phyloP scores from a whole-genome alignment of 1,140 invertebrate genomes.

The Hyphantria cunea region DNA sequence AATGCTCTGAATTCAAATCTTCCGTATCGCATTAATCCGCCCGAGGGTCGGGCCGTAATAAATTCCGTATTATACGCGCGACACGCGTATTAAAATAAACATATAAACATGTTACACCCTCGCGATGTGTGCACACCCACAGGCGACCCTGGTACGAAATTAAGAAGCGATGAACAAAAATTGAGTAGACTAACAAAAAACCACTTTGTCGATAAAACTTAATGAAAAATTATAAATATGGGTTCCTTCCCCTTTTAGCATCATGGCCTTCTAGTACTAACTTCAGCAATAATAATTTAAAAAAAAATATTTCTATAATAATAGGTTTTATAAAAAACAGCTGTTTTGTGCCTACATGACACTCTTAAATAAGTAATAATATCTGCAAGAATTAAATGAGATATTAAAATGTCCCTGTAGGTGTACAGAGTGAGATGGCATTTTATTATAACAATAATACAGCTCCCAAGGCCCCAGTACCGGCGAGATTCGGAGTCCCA shows the following conservation, averaged over 20 bases:
- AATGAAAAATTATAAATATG: too few relatives aligned
- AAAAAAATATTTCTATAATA: too few relatives aligned
- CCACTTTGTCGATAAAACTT: background rate
- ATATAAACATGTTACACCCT: constrained; percentile 80
- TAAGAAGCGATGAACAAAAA: background rate
- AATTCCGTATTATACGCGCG: constrained; percentile 80
- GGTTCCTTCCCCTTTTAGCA: too few relatives aligned
- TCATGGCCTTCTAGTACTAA: too few relatives aligned
- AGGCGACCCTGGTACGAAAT: constrained; percentile 29
- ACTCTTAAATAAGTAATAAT: too few relatives aligned
- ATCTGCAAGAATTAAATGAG: too few relatives aligned
- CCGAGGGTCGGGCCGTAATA: constrained; percentile 75
- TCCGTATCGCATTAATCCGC: constrained; percentile 80
- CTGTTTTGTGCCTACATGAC: too few relatives aligned
- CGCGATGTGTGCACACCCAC: constrained; percentile 51
- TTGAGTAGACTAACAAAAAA: too few relatives aligned
- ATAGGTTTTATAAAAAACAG: too few relatives aligned
- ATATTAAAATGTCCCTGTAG: background rate
- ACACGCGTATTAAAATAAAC: constrained; percentile 81
- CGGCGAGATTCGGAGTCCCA: constrained; percentile 22
- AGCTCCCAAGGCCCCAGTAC: constrained; percentile 39
- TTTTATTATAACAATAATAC: constrained; percentile 78
- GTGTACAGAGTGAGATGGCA: constrained; percentile 66
- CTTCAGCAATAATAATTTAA: too few relatives aligned
- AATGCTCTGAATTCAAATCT: constrained; percentile 79